Evolutionary conservation across 2,113 vertebrate genomes (phyloP), one percentile per base, ranked within the genome.

Genomic region (Piliocolobus tephrosceles): DNA sequence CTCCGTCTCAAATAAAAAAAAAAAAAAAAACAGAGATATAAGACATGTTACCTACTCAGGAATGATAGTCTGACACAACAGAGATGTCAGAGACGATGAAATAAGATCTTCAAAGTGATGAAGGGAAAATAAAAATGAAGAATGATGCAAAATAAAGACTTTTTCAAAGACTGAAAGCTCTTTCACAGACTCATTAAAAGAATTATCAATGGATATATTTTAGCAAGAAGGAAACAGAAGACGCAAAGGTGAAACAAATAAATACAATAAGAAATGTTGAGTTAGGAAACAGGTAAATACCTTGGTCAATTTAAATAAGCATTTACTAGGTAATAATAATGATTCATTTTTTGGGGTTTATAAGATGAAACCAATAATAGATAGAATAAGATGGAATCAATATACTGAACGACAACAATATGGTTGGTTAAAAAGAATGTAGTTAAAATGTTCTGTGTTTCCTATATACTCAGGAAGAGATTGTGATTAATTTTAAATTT

Each of bases 401-500:
- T 80, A 86, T 70, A 50, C n/a, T 52, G 27, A 23, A 83, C 38
- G 84, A 20, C 9, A 73, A 64, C 43, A 85, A 68, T 47, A 70
- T 9, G 22, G 18, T 57, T 78, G 27, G 17, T 32, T 47, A 91
- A 16, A 95, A 90, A 68, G 38, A 93, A 76, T 87, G 6, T 38
- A 61, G 61, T 75, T 90, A 88, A 97, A 68, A 75, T 80, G 81
- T 52, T 58, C 17, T 81, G 40, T 3, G 22, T 80, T 82, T 98
- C 40, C 45, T 82, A 3, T 79, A 79, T 85, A 85, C 18, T 78
- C 32, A 82, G 7, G 75, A 96, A 86, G 43, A 89, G 20, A 78
- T 0, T 66, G n/a, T 76, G 35, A 96, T 76, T 90, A 81, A 43
- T 80, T 92, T 83, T 89, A 93, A 96, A 94, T 61, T 90, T 90